Percentiles rank a stretch among this genome's conserved stretches.
Conservation (phyloP, 1,140 invertebrate genomes). For the Phymastichus coffea region DNA sequence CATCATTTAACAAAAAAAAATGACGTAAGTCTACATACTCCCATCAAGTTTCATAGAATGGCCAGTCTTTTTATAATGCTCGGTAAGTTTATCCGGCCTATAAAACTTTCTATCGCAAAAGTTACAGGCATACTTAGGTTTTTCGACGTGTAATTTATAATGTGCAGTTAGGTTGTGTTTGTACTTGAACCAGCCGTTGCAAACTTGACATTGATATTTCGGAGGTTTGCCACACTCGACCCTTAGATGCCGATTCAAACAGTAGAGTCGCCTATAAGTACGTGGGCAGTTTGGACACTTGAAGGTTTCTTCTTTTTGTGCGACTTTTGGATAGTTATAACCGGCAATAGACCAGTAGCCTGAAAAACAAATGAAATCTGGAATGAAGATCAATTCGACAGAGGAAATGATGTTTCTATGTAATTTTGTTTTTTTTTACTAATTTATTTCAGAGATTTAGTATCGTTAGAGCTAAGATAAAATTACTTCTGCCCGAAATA, state of each 20-base stretch:
- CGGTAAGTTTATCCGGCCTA: slow-evolving; percentile 49
- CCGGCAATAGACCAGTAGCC: slow-evolving; percentile 40
- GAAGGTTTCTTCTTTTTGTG: slow-evolving; percentile 44
- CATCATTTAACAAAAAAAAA: too few relatives aligned
- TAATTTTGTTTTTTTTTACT: too few relatives aligned
- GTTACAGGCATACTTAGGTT: slow-evolving; percentile 46
- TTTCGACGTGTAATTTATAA: slow-evolving; percentile 44
- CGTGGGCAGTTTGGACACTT: slow-evolving; percentile 61
- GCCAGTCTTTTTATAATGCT: neutral
- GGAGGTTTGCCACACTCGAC: slow-evolving; percentile 54
- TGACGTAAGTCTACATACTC: too few relatives aligned
- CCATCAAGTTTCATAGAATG: too few relatives aligned
- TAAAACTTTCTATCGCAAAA: slow-evolving; percentile 57
- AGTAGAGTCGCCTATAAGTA: slow-evolving; percentile 59
- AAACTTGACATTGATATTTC: slow-evolving; percentile 53
- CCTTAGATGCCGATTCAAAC: slow-evolving; percentile 59
- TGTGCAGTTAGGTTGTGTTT: slow-evolving; percentile 52
- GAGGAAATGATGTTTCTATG: too few relatives aligned
- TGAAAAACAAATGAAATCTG: slow-evolving; percentile 43
- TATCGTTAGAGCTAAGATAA: too few relatives aligned
- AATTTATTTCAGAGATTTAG: too few relatives aligned
- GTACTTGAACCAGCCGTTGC: slow-evolving; percentile 48
- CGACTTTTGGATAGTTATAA: slow-evolving; percentile 33
- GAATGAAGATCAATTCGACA: too few relatives aligned
- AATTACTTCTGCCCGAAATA: too few relatives aligned